Evolutionary conservation across 1,140 invertebrate genomes (phyloP), one percentile per base, ranked within the genome.

Genomic region (Littorina saxatilis): DNA sequence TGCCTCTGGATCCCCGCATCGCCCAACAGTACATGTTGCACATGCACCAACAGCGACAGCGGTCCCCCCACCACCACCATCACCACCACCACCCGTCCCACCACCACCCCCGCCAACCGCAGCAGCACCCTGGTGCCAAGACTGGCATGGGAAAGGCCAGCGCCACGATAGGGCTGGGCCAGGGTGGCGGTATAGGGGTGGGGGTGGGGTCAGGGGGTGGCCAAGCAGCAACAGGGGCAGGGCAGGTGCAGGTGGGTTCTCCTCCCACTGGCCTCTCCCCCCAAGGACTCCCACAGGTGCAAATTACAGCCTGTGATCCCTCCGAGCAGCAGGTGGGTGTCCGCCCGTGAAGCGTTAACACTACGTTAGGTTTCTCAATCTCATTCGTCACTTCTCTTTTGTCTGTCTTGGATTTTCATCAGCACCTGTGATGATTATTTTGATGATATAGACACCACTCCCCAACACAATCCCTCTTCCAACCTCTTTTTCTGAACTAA

Each of bases 1-100:
- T 88, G 61, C 83, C 81, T 86, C 52, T 84, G 79, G 88, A 88
- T 82, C 84, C 88, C 37, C 83, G 87, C 78, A 85, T 89, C 79
- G 86, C 79, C 74, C 87, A 87, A 81, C 87, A 90, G 83, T 87
- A 88, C 77, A 81, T 88, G 73, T 81, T 86, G 68, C 73, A 82
- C 61, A 83, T 84, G 58, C 79, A 83, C 40, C 87, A 87, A 55
- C 88, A 85, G 66, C 81, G 81, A n/a, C 84, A 82, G 39, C 78
- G 72, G 68, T 72, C 70, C 40, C 84, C 75, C 32, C 80, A 79
- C 73, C 73, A 68, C 58, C 75, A 72, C 43, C 79, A 80, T 70
- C 78, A 78, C 40, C 58, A 72, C 43, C 75, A 66, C 50, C 73
- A 58, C 58, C 68, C n/a, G n/a, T n/a, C n/a, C n/a, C 68, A 66